Percentiles rank a stretch among this genome's conserved stretches.
phyloP scores from a whole-genome alignment of 2,888 invertebrate species.

The Melanophora roralis region DNA sequence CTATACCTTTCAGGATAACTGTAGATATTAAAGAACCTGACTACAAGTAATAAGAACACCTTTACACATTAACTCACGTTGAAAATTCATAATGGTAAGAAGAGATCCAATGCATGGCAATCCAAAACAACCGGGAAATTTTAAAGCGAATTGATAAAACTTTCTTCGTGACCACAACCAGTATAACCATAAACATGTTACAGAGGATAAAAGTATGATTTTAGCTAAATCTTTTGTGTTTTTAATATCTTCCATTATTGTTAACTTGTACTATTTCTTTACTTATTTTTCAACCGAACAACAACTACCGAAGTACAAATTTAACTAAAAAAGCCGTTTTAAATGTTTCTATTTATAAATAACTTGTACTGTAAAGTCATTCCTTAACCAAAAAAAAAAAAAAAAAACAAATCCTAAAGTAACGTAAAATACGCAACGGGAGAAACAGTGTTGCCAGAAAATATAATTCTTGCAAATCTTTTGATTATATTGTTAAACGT shows the following conservation, averaged over 20 bases:
- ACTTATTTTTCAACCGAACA: background rate
- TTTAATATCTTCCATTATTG: background rate
- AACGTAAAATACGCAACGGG: no score
- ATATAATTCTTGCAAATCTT: no score
- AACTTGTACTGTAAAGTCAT: no score
- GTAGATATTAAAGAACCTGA: background rate
- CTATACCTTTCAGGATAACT: background rate
- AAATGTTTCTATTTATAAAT: background rate
- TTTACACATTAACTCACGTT: constrained; percentile 2
- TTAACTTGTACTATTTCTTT: background rate
- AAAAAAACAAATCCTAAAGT: no score
- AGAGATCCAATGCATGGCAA: constrained; percentile 46
- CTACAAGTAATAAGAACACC: background rate
- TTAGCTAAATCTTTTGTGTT: constrained; percentile 1
- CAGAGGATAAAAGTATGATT: background rate
- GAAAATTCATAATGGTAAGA: constrained; percentile 8
- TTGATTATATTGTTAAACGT: no score
- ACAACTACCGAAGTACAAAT: background rate
- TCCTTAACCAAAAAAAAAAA: no score
- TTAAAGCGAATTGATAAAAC: constrained; percentile 49
- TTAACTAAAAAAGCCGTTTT: background rate
- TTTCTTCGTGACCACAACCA: constrained; percentile 56
- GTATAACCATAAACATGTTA: constrained; percentile 47
- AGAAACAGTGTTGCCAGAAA: no score
- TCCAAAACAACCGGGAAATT: constrained; percentile 51